Evolutionary conservation across 1,140 invertebrate species (phyloP).

Genomic region (Orchesella cincta): DNA sequence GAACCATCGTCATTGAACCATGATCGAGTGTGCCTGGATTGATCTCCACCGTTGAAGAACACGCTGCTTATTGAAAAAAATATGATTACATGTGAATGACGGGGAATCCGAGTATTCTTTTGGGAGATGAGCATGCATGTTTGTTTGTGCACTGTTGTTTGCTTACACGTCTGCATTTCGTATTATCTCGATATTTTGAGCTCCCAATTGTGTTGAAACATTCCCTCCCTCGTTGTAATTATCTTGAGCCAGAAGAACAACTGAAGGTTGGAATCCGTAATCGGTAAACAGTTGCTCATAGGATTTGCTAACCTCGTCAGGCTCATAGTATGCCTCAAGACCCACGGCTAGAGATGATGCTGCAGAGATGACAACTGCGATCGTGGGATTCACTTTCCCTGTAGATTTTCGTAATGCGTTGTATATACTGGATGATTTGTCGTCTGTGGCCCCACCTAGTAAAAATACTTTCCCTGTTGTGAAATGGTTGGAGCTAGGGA

Average conservation of each 20-base stretch:
- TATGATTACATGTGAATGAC: neutral
- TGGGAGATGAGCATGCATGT: too few species aligned
- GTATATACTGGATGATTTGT: conserved; percentile 20
- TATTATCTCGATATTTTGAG: conserved; percentile 27
- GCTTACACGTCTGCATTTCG: conserved; percentile 34
- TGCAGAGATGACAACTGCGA: conserved; percentile 36
- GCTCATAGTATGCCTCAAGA: conserved; percentile 30
- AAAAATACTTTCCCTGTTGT: conserved; percentile 39
- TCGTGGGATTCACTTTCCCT: conserved; percentile 28
- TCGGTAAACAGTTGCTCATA: conserved; percentile 35
- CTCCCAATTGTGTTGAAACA: conserved; percentile 20
- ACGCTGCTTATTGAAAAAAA: conserved; percentile 12
- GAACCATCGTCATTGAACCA: conserved; percentile 39
- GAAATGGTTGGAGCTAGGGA: too few species aligned
- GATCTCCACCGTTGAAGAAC: conserved; percentile 43
- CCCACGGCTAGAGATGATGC: conserved; percentile 28
- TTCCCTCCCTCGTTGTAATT: conserved; percentile 27
- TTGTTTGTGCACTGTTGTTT: neutral
- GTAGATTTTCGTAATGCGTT: conserved; percentile 35
- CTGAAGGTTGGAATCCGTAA: conserved; percentile 36
- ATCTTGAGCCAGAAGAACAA: conserved; percentile 28
- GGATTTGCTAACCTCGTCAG: neutral
- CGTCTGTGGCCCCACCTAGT: conserved; percentile 33
- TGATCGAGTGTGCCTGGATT: conserved; percentile 31
- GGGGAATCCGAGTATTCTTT: neutral